Percentiles rank a stretch among this genome's conserved stretches.
Evolutionary conservation across 1,140 invertebrate species (phyloP).

Genomic region (Drosophila micromelanica): DNA sequence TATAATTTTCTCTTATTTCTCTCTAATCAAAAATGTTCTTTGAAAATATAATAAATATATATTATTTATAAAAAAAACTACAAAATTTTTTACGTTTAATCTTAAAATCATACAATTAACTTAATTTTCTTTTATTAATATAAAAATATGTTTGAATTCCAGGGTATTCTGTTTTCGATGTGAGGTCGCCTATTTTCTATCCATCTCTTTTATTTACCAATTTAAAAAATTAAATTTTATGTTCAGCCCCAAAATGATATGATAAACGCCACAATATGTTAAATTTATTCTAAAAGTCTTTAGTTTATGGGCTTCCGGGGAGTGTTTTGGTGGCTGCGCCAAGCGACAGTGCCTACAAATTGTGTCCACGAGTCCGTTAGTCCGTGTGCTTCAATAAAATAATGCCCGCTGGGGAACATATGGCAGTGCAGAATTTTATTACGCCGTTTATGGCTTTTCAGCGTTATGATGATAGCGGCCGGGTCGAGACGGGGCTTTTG

Average conservation of each 20-base stretch:
- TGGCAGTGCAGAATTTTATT: constrained; percentile 82
- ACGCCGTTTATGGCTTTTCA: constrained; percentile 80
- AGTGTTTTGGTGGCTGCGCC: constrained; percentile 18
- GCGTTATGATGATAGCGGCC: constrained; percentile 64
- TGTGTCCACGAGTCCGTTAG: constrained; percentile 49
- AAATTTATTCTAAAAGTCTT: constrained; percentile 79
- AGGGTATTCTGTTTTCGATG: constrained; percentile 10
- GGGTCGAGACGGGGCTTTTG: constrained; percentile 9
- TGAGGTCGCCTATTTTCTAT: not conserved
- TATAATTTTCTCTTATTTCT: no score
- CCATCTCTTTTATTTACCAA: constrained; percentile 59
- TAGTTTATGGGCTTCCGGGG: constrained; percentile 69
- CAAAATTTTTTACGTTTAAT: no score
- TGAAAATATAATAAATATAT: no score
- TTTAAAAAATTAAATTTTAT: constrained; percentile 74
- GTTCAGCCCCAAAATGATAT: constrained; percentile 50
- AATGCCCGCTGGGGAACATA: constrained; percentile 82
- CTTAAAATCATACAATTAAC: no score
- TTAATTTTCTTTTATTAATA: no score
- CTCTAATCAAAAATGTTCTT: no score
- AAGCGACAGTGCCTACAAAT: constrained; percentile 59
- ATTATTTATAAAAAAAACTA: no score
- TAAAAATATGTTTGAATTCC: no score
- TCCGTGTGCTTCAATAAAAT: constrained; percentile 69
- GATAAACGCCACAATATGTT: constrained; percentile 78